Evolutionary conservation across 2,797 vertebrate species (phyloP), one percentile per base, ranked within the genome.

Genomic region (Microctenopoma lineatum): DNA sequence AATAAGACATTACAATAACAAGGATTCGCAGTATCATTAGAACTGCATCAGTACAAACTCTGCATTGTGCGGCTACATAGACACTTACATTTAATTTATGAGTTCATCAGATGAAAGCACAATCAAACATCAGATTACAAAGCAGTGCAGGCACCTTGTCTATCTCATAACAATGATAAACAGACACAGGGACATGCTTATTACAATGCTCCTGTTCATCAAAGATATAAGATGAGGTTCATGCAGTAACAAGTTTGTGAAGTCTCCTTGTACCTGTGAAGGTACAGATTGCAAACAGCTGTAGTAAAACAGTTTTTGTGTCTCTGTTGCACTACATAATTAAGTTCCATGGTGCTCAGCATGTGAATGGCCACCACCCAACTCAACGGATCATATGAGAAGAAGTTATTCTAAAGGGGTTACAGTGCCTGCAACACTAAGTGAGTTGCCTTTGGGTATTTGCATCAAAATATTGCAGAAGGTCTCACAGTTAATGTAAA

Each of bases 171-270:
- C 12, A 38, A 16, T 36, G 39, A 5, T 25, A 13, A n/a, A 3
- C 1, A 25, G 10, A 32, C 8, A 27, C 21, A 18, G 36, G 50
- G 25, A 32, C 8, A 15, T 38, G 7, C 32, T 38, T 16, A 51
- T 76, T 42, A 50, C 7, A 25, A 25, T 56, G 18, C 10, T 52
- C 16, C 3, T 32, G 32, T 39, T 21, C 25, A 50, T 65, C 25
- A 16, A 10, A 32, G 39, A 13, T 5, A 5, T 0, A 1, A 51
- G 5, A 45, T 45, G 55, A 29, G 21, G 1, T 2, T 47, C 41
- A 32, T 15, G 11, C 25, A 5, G 41, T 44, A n/a, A 32, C 14
- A 45, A 12, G 61, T 77, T 47, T 66, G 9, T 27, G 14, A 42
- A 15, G 18, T 26, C 7, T 36, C 7, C 1, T 25, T 46, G 39